Evolutionary conservation across 2,113 vertebrate genomes (phyloP), one percentile per base, ranked within the genome.

Genomic region (Cichladusa arquata): DNA sequence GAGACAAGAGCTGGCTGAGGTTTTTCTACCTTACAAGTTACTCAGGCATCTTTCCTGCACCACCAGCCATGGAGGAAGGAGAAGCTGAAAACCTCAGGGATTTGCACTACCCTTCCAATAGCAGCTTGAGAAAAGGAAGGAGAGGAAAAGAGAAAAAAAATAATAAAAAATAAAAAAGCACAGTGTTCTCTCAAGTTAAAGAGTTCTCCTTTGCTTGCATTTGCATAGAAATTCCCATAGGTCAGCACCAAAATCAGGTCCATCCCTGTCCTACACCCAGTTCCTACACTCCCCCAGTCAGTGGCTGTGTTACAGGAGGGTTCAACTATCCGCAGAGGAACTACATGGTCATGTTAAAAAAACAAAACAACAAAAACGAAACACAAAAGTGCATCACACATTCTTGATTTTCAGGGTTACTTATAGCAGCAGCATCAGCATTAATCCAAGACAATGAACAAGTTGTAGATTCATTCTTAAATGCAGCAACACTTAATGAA

Each of bases 351-450:
- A 81, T 36, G 92, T 91, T 72, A 96, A 94, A 66, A 36, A 69
- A n/a, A n/a, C 36, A 76, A 19, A 62, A 70, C 40, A 19, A 65
- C 56, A 42, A 50, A 61, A 61, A 69, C 14, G 4, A 36, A 23
- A 74, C 65, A 78, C 81, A 88, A 96, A 98, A 98, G 98, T 98
- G 98, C 98, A 98, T 98, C 97, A 98, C 98, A 98, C 97, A 98
- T 97, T 98, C 98, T 98, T 92, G 97, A 97, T 97, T 98, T 97
- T 98, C 96, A 97, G 94, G 94, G 95, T 97, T 97, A 98, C 94
- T 96, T 92, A 97, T 97, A 98, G 97, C 97, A 98, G 98, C 98
- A 98, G 98, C 97, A 86, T 18, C 83, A 98, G 97, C 97, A 98
- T 97, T 97, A 97, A 97, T 96, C 96, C 96, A 90, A 97, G 97